Evolutionary conservation across 2,113 vertebrate species (phyloP), one percentile per base, ranked within the genome.

Genomic region (Alosa alosa): DNA sequence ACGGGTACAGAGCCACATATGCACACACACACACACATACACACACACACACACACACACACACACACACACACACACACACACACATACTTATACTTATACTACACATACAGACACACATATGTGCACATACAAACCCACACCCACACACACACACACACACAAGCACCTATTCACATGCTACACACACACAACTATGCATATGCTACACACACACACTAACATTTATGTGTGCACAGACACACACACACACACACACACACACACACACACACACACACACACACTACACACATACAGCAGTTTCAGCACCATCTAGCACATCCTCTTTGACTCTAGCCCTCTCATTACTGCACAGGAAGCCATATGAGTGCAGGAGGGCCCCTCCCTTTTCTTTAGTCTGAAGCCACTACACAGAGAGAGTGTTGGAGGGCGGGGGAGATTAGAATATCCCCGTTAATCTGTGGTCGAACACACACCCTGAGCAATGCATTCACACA

Each of bases 1-100:
- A 83, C 85, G 81, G 75, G 45, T 72, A 86, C 86, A 41, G 39
- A 88, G 91, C 4, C 60, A n/a, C 68, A 6, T 17, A 31, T 20
- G 31, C 88, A n/a, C 60, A n/a, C 60, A n/a, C 6, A 31, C 64
- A 72, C 64, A 72, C 64, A 72, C 64, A 72, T 25, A 72, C 22
- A 72, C n/a, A 87, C 45, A 82, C 41, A 47, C 44, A 82, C 45
- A 18, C 11, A 50, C 57, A 64, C 57, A 64, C 57, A 64, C 22
- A 64, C 57, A 64, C 22, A 64, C 22, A 64, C 60, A 64, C 11
- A 15, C 15, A 15, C 50, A 60, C 75, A 86, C 60, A 64, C 81
- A 84, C 81, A 47, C 68, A 72, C 72, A 52, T 11, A 52, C 4
- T 17, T 1, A 52, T 3, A 52, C 50, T 13, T 11, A 52, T 0